Evolutionary conservation across 2,113 vertebrate genomes (phyloP), one percentile per base, ranked within the genome.

Genomic region (Corvus moneduloides): DNA sequence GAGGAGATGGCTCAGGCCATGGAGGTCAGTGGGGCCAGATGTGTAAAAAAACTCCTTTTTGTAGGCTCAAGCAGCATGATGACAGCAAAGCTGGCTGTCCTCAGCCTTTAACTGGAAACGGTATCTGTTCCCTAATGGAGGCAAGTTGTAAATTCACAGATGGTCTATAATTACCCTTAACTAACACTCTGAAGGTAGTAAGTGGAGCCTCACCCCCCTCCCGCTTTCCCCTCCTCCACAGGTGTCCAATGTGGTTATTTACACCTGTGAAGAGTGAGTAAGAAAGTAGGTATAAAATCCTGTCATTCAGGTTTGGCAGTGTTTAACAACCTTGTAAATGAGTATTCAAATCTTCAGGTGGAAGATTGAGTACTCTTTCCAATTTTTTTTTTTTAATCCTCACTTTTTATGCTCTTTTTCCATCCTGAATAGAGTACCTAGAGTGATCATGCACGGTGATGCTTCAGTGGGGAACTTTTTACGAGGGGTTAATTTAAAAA

Each of bases 231-330:
- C 55, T 90, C 94, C 84, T 84, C 51, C 51, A 30, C 79, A 89
- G 75, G 39, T 95, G 90, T 93, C 83, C 90, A 89, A 8, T 10
- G 44, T 95, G 68, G 85, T 95, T 94, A 77, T 95, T 92, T 95
- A 35, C 68, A 95, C 76, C 85, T 93, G 88, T 49, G 72, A 92
- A 46, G 86, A 93, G 37, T 80, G 51, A 95, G 44, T 68, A 71
- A 83, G 79, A 92, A 94, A 95, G 74, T 4, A 73, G 67, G 82
- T 84, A 69, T 96, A 96, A 96, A 97, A 97, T 96, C 90, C 83
- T 94, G 88, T 66, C 58, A 37, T 94, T 95, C 94, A 92, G 94
- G 94, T 96, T 96, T 97, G 88, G 79, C 79, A 67, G 83, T 92
- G 44, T 91, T 96, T 72, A 81, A 89, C 68, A 59, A 7, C 55